Evolutionary conservation across 1,140 invertebrate genomes (phyloP).

Genomic region (Drosophila nigromelanica): DNA sequence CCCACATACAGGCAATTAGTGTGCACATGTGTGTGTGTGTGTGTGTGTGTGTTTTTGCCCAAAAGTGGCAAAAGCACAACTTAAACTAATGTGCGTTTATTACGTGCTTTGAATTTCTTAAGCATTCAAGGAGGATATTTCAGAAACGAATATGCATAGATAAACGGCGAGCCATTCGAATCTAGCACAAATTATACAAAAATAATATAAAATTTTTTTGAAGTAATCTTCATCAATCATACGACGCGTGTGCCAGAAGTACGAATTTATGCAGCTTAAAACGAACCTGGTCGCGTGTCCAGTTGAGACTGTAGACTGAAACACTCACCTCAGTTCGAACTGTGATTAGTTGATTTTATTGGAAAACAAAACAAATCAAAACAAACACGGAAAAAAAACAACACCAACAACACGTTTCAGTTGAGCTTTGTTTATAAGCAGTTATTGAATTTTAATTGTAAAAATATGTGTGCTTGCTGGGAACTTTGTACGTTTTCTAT

Average conservation of each 20-base stretch:
- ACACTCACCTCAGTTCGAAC: slow-evolving; percentile 56
- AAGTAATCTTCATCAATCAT: slow-evolving; percentile 51
- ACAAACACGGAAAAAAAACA: background rate
- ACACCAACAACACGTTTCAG: background rate
- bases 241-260: slow-evolving; percentile 34
- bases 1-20: slow-evolving; percentile 58
- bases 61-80: slow-evolving; percentile 55
- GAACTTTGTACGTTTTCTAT: slow-evolving; percentile 22
- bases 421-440: slow-evolving; percentile 34
- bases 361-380: slow-evolving; percentile 3
- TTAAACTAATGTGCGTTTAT: slow-evolving; percentile 60
- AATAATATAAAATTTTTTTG: slow-evolving; percentile 11
- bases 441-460: slow-evolving; percentile 20
- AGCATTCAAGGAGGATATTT: slow-evolving; percentile 24
- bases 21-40: slow-evolving; percentile 7
- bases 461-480: slow-evolving; percentile 8
- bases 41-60: slow-evolving; percentile 15
- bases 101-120: slow-evolving; percentile 70
- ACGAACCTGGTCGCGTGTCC: slow-evolving; percentile 59
- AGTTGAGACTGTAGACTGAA: background rate
- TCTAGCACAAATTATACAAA: slow-evolving; percentile 19
- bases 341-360: slow-evolving; percentile 47
- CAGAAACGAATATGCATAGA: slow-evolving; percentile 31
- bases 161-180: slow-evolving; percentile 49
- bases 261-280: slow-evolving; percentile 2